Base-by-base conservation (phyloP, 2,113 vertebrate genomes). In the Xiphophorus maculatus region DNA sequence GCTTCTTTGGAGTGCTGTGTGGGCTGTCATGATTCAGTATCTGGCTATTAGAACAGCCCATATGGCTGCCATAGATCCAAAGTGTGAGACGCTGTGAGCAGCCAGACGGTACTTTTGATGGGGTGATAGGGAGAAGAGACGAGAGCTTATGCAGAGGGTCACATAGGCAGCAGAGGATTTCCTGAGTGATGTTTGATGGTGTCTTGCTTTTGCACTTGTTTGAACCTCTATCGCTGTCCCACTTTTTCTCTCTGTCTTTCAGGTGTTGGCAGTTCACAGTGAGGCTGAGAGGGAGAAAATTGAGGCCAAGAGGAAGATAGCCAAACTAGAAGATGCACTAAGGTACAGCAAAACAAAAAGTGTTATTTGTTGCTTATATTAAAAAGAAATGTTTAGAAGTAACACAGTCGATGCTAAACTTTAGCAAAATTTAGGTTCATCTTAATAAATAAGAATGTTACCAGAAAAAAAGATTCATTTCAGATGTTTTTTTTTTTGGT, bases 251-350 rank as follows among this genome's bases (percentile, higher is more conserved):
- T 25, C 14, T 33, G 5, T 69, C 29, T 32, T 37, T 60, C 84
- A 95, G 95, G 85, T 94, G 74, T 87, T 86, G 66, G 74, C 78
- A 27, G 67, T 92, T 73, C 92, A 93, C 61, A 88, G 32, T 4
- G 92, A 94, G 72, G 89, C 89, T 44, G 94, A 95, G 73, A 92
- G 84, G 77, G 93, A 94, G 37, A 91, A 69, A 61, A 66, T 69
- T 4, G 91, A 94, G 30, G 80, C 91, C 63, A 93, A 80, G 70
- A 94, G 85, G 88, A 94, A 89, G 84, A 90, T 88, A 4, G 74
- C 74, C 68, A 93, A 85, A 74, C 89, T 95, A 13, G 93, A 94
- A 72, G 94, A 94, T 40, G 66, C 85, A 37, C 85, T 95, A 84
- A 95, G 93, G 95, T 95, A 91, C 64, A 61, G 42, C 63, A 17